Conservation (phyloP, 1,140 invertebrate species). For the Chrysomallon squamiferum region DNA sequence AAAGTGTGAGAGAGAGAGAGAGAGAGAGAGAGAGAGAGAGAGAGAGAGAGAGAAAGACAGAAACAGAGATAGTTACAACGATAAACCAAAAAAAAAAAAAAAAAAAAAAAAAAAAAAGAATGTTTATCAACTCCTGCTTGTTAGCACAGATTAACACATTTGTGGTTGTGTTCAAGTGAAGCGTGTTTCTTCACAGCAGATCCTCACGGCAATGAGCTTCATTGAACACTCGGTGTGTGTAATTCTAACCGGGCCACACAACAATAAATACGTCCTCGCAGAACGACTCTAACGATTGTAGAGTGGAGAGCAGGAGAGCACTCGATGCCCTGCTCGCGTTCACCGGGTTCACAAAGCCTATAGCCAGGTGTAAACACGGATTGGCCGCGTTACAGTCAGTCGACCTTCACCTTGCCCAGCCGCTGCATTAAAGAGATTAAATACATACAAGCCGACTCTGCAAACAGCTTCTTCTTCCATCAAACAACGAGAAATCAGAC, state of each 20-base stretch:
- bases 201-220: neutral
- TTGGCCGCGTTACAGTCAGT: too few relatives aligned
- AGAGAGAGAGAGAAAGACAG: neutral
- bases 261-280: too few relatives aligned
- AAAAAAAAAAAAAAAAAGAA: neutral
- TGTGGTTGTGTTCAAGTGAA: neutral
- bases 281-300: too few relatives aligned
- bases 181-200: neutral
- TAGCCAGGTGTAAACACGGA: too few relatives aligned
- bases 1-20: conserved; percentile 11
- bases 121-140: neutral
- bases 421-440: too few relatives aligned
- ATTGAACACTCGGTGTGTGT: neutral
- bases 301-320: too few relatives aligned
- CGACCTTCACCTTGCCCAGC: neutral
- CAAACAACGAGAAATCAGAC: too few relatives aligned
- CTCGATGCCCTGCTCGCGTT: too few relatives aligned
- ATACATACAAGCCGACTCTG: too few relatives aligned
- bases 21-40: conserved; percentile 7
- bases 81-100: neutral
- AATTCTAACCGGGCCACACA: neutral
- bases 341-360: too few relatives aligned
- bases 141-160: neutral
- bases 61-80: neutral
- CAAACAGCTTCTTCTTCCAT: too few relatives aligned